phyloP scores from a whole-genome alignment of 2,797 vertebrate genomes.

The Danionella dracula region DNA sequence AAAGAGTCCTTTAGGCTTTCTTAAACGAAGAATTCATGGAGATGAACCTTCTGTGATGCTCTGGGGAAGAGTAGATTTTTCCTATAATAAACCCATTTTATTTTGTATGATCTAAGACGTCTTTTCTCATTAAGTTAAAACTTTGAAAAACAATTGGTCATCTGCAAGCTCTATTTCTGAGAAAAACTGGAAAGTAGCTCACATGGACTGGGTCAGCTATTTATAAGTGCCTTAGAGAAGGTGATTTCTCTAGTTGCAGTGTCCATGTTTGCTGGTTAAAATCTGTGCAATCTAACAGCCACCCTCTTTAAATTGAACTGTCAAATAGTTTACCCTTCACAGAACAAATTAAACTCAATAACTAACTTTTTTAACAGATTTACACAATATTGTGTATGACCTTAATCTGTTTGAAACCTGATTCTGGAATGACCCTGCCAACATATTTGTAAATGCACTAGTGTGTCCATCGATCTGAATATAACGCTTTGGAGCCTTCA shows the following conservation, averaged over 20 bases:
- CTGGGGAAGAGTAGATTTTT: too few species aligned
- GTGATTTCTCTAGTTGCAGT: background rate
- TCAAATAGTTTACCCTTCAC: too few species aligned
- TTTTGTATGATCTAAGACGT: too few species aligned
- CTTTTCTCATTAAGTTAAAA: too few species aligned
- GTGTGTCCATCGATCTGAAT: background rate
- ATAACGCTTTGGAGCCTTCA: constrained; percentile 26
- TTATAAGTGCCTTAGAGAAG: constrained; percentile 4
- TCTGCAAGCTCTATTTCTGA: background rate
- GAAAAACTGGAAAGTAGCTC: background rate
- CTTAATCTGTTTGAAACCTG: constrained; percentile 17
- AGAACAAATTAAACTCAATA: too few species aligned
- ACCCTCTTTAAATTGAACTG: background rate
- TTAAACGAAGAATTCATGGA: too few species aligned
- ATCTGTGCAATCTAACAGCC: too few species aligned
- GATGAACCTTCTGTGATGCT: too few species aligned
- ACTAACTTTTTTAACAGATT: constrained; percentile 13
- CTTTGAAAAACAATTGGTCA: too few species aligned
- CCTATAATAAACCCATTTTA: too few species aligned
- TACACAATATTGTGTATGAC: constrained; percentile 16
- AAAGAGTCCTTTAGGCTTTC: too few species aligned
- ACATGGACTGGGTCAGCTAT: constrained; percentile 5
- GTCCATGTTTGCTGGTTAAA: background rate
- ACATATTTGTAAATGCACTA: too few species aligned
- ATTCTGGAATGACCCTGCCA: constrained; percentile 1